These are phyloP conservation scores for Rhynchonema sp. DNA, from an alignment of 2,888 invertebrate genomes.

Conservation along the genomic window DNA sequence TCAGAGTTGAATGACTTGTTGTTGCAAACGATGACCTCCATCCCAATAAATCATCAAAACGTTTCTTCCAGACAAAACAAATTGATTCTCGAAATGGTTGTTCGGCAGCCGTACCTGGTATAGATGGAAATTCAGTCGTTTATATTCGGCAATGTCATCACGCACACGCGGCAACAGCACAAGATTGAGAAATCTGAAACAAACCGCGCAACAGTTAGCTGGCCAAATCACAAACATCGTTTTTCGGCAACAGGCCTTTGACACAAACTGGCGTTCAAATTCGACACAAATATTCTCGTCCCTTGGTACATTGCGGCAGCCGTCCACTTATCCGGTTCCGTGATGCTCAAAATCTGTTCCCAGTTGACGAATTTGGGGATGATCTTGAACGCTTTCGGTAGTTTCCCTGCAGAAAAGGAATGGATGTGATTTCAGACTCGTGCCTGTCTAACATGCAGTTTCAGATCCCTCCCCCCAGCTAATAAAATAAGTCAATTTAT, in stretches of 20 bases:
- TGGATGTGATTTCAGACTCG: no score
- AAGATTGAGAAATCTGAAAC: conserved; percentile 54
- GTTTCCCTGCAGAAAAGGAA: no score
- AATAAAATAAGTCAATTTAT: no score
- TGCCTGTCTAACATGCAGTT: no score
- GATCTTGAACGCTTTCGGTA: conserved; percentile 95
- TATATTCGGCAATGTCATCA: conserved; percentile 86
- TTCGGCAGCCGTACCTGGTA: conserved; percentile 44
- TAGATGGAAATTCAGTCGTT: conserved; percentile 80
- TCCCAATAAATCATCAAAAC: no score
- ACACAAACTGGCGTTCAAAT: conserved; percentile 83
- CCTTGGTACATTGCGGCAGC: conserved; percentile 94
- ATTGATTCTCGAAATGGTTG: no score
- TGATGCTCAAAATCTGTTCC: conserved; percentile 32
- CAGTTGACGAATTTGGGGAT: conserved; percentile 51
- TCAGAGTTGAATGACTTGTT: no score
- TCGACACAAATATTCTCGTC: conserved; percentile 86
- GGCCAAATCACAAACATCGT: not conserved
- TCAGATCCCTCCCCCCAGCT: no score
- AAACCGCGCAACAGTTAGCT: not conserved
- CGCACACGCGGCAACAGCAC: conserved; percentile 70
- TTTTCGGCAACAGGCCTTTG: conserved; percentile 42
- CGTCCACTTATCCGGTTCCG: conserved; percentile 81
- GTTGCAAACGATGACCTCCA: no score
- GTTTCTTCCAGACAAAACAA: no score